Percentiles rank a stretch among this genome's conserved stretches.
These are phyloP conservation scores for Garrulus glandarius DNA, from an alignment of 2,797 vertebrate species.

Conservation along the genomic window DNA sequence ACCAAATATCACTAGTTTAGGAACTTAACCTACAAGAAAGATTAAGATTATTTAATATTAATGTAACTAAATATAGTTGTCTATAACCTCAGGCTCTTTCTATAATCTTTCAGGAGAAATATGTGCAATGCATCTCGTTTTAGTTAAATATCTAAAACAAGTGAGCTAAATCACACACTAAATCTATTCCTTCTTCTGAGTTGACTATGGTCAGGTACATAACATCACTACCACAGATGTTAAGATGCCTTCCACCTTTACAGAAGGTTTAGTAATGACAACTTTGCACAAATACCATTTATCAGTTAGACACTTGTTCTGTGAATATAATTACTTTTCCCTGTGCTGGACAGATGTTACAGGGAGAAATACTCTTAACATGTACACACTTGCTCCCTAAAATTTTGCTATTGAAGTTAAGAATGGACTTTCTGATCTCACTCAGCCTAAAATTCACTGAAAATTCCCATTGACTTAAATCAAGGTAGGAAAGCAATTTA, in stretches of 20 bases:
- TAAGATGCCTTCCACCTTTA: background rate
- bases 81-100: background rate
- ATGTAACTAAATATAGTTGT: background rate
- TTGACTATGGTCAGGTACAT: background rate
- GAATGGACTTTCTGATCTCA: background rate
- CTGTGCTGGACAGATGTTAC: background rate
- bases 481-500: background rate
- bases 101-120: background rate
- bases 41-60: background rate
- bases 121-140: background rate
- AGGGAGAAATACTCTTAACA: background rate
- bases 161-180: background rate
- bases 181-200: background rate
- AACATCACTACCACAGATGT: background rate
- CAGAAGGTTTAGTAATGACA: background rate
- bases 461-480: background rate
- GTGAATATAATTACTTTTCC: background rate
- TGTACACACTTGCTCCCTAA: background rate
- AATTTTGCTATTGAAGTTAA: background rate
- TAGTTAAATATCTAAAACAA: background rate
- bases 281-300: background rate
- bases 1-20: background rate
- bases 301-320: background rate
- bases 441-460: background rate
- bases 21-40: background rate